Evolutionary conservation across 1,140 invertebrate genomes (phyloP).

Genomic region (Eriocheir sinensis): DNA sequence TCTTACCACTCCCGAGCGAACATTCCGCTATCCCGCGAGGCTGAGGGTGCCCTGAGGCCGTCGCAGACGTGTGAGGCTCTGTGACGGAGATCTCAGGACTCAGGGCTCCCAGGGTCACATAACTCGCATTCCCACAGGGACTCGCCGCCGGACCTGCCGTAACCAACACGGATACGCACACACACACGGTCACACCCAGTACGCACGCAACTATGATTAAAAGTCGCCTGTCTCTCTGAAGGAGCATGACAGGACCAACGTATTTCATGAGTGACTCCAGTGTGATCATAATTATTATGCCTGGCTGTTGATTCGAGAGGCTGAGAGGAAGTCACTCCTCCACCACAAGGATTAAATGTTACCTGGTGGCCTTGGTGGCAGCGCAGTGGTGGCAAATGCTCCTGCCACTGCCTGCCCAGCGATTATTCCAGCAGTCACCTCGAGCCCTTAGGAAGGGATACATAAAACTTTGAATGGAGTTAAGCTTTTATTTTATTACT

Average conservation of each 20-base stretch:
- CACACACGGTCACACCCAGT: neutral
- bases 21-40: neutral
- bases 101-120: neutral
- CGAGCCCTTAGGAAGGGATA: neutral
- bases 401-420: neutral
- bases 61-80: neutral
- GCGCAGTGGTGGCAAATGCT: neutral
- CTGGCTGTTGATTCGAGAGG: neutral
- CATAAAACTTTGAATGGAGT: neutral
- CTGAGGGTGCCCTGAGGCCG: neutral
- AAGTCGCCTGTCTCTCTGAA: neutral
- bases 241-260: constrained; percentile 3
- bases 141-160: neutral
- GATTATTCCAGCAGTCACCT: neutral
- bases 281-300: neutral
- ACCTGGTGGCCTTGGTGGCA: neutral
- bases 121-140: neutral
- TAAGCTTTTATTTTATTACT: neutral
- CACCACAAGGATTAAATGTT: neutral
- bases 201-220: neutral
- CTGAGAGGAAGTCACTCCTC: neutral
- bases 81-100: neutral
- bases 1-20: constrained; percentile 11
- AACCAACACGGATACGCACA: neutral
- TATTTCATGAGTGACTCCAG: neutral